Conservation (phyloP, 2,797 vertebrate species). For the Coregonus suidteri region DNA sequence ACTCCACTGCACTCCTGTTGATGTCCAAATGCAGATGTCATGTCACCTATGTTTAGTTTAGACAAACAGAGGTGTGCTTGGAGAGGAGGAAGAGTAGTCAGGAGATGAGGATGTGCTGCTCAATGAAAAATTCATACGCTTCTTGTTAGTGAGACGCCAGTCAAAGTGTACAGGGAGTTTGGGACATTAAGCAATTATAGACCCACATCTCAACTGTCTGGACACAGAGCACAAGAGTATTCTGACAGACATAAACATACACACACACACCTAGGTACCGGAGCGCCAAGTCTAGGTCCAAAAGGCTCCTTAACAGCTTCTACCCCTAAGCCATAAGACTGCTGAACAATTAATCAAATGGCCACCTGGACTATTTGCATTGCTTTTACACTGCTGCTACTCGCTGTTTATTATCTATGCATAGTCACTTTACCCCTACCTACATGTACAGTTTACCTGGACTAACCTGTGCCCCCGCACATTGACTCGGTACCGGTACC, state of each 20-base stretch:
- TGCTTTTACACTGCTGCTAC: no score
- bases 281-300: no score
- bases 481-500: no score
- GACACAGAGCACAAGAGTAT: slow-evolving; percentile 51
- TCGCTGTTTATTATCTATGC: no score
- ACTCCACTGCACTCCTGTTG: slow-evolving; percentile 82
- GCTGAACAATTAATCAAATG: no score
- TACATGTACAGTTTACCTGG: no score
- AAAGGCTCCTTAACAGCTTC: no score
- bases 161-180: slow-evolving; percentile 88
- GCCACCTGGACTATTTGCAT: no score
- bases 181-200: slow-evolving; percentile 93
- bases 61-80: slow-evolving; percentile 81
- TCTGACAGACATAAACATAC: slow-evolving; percentile 57
- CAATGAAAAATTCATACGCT: slow-evolving; percentile 92
- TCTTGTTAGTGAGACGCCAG: slow-evolving; percentile 85
- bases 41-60: slow-evolving; percentile 91
- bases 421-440: no score
- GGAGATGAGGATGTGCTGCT: slow-evolving; percentile 73
- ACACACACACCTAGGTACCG: slow-evolving; percentile 14
- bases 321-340: no score
- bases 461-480: no score
- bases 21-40: slow-evolving; percentile 76
- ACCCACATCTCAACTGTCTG: slow-evolving; percentile 72
- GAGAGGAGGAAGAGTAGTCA: slow-evolving; percentile 74